Percentiles rank a stretch among this genome's conserved stretches.
phyloP scores from a whole-genome alignment of 2,113 vertebrate genomes.

The Bettongia penicillata region DNA sequence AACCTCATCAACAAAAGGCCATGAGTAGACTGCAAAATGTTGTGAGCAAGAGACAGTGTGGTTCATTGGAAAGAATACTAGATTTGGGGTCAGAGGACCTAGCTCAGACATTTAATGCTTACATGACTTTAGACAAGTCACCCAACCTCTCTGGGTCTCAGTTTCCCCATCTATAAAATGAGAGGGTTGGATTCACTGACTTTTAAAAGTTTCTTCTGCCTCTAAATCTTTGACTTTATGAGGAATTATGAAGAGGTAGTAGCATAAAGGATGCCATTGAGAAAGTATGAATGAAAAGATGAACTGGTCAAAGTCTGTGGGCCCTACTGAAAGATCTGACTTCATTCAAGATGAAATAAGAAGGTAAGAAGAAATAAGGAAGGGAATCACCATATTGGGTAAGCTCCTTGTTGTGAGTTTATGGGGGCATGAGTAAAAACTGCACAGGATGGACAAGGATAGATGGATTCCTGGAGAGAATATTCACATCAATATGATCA shows the following conservation, averaged over 20 bases:
- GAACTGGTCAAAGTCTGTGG: background rate
- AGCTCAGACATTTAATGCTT: background rate
- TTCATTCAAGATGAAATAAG: background rate
- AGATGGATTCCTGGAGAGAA: background rate
- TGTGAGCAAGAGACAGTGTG: background rate
- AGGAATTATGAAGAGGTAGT: background rate
- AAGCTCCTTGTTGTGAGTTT: background rate
- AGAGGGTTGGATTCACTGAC: background rate
- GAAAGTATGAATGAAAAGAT: background rate
- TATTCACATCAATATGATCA: background rate
- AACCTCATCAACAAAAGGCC: background rate
- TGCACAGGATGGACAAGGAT: background rate
- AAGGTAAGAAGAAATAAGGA: background rate
- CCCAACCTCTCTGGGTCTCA: background rate
- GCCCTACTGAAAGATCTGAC: background rate
- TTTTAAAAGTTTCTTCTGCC: background rate
- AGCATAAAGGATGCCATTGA: background rate
- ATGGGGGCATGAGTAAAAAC: background rate
- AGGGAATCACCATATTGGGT: background rate
- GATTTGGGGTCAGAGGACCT: background rate
- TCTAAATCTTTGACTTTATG: background rate
- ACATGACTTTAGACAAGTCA: background rate
- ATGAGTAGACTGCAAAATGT: background rate
- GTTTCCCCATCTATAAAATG: background rate
- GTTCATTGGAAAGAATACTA: background rate